Conservation (phyloP, 2,888 invertebrate genomes). For the Helleia helle region DNA sequence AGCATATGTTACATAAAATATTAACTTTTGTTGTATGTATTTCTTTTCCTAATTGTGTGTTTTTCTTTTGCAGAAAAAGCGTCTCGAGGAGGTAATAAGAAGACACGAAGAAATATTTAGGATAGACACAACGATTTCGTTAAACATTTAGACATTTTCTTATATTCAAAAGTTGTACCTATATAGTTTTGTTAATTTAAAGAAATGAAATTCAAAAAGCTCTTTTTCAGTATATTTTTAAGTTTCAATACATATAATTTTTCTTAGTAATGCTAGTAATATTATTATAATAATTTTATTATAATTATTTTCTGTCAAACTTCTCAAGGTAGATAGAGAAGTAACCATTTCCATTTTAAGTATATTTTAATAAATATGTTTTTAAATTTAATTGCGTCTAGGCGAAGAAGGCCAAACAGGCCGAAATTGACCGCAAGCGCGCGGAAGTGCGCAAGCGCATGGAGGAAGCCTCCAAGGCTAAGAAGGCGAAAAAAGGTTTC, state of each 20-base stretch:
- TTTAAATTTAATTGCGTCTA: constrained; percentile 51
- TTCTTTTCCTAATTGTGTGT: constrained; percentile 37
- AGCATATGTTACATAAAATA: constrained; percentile 4
- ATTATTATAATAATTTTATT: too few relatives aligned
- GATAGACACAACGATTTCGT: constrained; percentile 2
- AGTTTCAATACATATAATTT: too few relatives aligned
- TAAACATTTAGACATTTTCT: too few relatives aligned
- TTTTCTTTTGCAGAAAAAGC: constrained; percentile 82
- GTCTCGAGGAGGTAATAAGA: constrained; percentile 82
- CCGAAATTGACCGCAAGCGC: constrained; percentile 98
- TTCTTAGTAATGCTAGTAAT: too few relatives aligned
- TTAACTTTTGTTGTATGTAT: neutral
- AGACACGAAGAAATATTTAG: constrained; percentile 19
- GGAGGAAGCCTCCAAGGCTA: constrained; percentile 98
- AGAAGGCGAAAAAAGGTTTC: constrained; percentile 99
- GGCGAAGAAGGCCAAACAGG: constrained; percentile 98
- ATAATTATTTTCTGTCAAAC: too few relatives aligned
- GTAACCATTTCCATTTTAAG: too few relatives aligned
- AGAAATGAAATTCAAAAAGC: too few relatives aligned
- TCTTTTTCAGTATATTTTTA: too few relatives aligned
- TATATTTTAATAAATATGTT: too few relatives aligned
- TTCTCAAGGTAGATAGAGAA: too few relatives aligned
- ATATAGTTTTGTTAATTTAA: too few relatives aligned
- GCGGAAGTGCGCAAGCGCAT: constrained; percentile 99
- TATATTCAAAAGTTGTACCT: neutral